Base-by-base conservation (phyloP, 1,140 invertebrate genomes). In the Sycophila sp. region DNA sequence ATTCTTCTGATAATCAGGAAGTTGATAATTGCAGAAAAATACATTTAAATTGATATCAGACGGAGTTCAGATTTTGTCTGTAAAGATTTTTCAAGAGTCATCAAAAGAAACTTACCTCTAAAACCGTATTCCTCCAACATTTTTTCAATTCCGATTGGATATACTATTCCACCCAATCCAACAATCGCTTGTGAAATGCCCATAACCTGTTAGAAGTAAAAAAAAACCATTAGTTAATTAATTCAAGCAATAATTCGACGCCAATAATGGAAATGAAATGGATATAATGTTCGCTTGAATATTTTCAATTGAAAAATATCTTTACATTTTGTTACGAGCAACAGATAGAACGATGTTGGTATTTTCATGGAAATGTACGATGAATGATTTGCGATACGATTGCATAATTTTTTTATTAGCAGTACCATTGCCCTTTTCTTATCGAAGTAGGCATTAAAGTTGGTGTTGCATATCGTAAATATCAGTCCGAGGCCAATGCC, bases 381-480 rank as follows among this genome's bases (percentile, higher is more conserved):
- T n/a, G n/a, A n/a, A n/a, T n/a, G n/a, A n/a, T n/a, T n/a, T n/a
- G n/a, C n/a, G n/a, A n/a, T n/a, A n/a, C 15, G 11, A 28, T n/a
- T 34, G n/a, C 8, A 49, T 34, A 38, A 45, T 19, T 67, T 67
- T 24, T 10, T 38, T 26, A 40, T 55, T 65, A 6, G 10, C 17
- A 47, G 13, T 77, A 86, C 85, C 73, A 77, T 81, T 0, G 84
- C 73, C 30, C 85, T 74, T 67, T 77, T 85, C 49, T 84, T 84
- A 6, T 85, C 83, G 56, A 85, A 86, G 51, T 81, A 86, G 26
- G 85, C 80, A 71, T 86, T 85, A 53, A 86, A 85, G 68, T 83
- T 84, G 1, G 83, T 85, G 42, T 85, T 85, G 60, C 79, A 82
- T 55, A 85, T 77, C 3, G 83, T 85, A 26, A 85, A 72, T 70